These are phyloP conservation scores for Motacilla tschutschensis DNA, from an alignment of 2,113 vertebrate species.

Conservation along the genomic window DNA sequence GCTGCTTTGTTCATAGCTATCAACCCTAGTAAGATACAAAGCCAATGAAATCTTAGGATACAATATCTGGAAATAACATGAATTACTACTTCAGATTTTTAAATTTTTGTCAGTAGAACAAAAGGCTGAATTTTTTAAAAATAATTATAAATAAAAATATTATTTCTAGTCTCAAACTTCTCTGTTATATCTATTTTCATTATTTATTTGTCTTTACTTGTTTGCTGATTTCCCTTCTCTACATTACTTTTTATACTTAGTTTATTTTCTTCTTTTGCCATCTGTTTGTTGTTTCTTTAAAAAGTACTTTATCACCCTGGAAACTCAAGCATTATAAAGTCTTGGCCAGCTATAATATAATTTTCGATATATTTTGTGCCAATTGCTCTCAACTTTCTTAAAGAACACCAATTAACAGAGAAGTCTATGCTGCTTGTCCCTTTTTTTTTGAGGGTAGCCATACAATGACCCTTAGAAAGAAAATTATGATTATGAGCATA, in stretches of 20 bases:
- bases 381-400: neutral
- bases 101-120: neutral
- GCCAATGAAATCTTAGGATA: neutral
- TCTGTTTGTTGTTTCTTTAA: neutral
- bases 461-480: neutral
- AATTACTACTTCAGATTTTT: neutral
- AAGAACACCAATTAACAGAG: neutral
- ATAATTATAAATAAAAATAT: neutral
- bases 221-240: neutral
- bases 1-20: neutral
- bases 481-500: neutral
- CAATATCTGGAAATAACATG: fast-evolving
- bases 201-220: neutral
- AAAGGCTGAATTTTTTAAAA: neutral
- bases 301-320: neutral
- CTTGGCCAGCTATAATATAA: neutral
- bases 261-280: neutral
- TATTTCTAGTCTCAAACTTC: neutral
- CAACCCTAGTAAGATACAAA: neutral
- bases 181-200: neutral
- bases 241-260: neutral
- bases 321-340: neutral
- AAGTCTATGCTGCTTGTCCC: neutral
- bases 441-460: neutral
- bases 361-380: neutral